Conservation (phyloP, 2,113 vertebrate species). For the Marmota flaviventris region DNA sequence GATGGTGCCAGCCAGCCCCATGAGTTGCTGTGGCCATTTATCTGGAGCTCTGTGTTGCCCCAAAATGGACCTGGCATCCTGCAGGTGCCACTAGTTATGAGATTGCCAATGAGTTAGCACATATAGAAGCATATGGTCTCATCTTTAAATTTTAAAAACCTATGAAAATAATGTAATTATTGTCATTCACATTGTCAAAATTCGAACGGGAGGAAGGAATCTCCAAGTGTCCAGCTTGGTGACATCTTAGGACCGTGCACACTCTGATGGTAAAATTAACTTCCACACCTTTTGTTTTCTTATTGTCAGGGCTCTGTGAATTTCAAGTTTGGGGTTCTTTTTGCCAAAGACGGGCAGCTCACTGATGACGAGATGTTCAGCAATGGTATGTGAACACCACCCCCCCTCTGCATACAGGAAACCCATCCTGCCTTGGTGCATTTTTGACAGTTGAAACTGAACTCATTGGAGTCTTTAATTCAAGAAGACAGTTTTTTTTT, state of each 20-base stretch:
- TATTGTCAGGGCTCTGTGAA: conserved; percentile 96
- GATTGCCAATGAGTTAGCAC: neutral
- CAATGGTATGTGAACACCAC: conserved; percentile 91
- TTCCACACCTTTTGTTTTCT: conserved; percentile 43
- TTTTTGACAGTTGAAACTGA: neutral
- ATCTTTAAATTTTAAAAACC: neutral
- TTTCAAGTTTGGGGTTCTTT: conserved; percentile 99
- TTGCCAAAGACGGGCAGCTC: conserved; percentile 98
- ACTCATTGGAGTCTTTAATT: neutral
- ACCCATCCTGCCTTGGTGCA: neutral
- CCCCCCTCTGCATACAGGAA: neutral
- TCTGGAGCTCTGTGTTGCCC: neutral
- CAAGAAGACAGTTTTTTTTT: neutral
- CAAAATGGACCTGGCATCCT: neutral
- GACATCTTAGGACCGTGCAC: neutral
- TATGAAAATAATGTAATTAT: neutral
- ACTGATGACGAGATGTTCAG: conserved; percentile 99
- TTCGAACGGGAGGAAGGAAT: neutral
- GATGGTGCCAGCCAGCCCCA: neutral
- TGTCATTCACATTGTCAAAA: neutral
- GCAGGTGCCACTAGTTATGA: neutral
- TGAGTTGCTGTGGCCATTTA: neutral
- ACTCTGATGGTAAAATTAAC: neutral
- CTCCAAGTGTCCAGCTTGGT: neutral
- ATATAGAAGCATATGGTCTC: neutral